Conservation (phyloP, 2,888 invertebrate genomes). For the Nesidiocoris tenuis region DNA sequence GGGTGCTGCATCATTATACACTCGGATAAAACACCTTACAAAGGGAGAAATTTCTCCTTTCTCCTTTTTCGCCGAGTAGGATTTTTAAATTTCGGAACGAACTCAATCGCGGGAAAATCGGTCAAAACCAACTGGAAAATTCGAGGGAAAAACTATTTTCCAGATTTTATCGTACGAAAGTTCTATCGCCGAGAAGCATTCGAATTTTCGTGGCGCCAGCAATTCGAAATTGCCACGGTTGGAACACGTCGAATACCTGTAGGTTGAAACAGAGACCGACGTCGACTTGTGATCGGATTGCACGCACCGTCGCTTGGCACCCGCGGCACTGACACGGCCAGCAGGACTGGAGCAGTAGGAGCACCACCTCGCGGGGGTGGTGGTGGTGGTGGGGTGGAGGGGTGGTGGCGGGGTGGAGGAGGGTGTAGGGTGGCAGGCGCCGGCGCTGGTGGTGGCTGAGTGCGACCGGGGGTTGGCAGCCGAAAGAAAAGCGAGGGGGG, state of each 20-base stretch:
- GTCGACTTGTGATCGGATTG: slow-evolving; percentile 28
- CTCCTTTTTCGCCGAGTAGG: neutral
- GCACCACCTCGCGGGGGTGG: neutral
- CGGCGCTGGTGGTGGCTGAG: slow-evolving; percentile 33
- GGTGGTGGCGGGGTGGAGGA: slow-evolving; percentile 30
- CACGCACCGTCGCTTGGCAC: slow-evolving; percentile 39
- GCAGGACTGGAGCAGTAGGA: slow-evolving; percentile 27
- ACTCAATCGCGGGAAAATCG: neutral
- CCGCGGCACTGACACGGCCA: slow-evolving; percentile 36
- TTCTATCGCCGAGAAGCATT: too few species aligned
- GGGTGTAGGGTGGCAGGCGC: slow-evolving; percentile 28
- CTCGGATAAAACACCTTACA: neutral
- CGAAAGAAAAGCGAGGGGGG: neutral
- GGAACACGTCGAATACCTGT: neutral
- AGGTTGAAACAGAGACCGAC: slow-evolving; percentile 21
- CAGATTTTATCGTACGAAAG: too few species aligned
- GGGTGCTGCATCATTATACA: slow-evolving; percentile 42
- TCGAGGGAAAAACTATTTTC: too few species aligned
- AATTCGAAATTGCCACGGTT: neutral
- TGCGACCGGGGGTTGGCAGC: slow-evolving; percentile 7
- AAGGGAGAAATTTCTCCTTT: neutral
- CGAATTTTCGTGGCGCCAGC: neutral
- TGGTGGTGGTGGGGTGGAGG: too few species aligned
- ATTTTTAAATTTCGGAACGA: neutral
- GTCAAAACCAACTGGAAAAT: too few species aligned